Conservation (phyloP, 2,888 invertebrate genomes). For the Steromphala cineraria region DNA sequence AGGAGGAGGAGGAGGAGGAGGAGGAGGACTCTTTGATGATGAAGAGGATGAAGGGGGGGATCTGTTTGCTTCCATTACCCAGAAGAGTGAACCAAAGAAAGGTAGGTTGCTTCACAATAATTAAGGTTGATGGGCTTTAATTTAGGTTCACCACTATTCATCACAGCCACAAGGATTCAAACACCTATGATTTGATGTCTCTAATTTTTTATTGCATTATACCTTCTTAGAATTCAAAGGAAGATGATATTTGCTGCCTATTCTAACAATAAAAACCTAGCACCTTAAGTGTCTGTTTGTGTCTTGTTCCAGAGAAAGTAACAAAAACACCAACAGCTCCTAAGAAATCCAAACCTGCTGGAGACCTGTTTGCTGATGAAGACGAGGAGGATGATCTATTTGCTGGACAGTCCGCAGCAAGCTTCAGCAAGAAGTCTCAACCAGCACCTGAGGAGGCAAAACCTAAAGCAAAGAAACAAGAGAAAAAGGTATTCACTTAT, state of each 20-base stretch:
- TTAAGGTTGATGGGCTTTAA: no score
- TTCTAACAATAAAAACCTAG: no score
- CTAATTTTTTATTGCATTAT: no score
- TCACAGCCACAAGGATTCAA: no score
- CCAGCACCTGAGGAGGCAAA: constrained; percentile 23
- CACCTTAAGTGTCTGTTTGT: no score
- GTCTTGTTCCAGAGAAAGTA: neutral
- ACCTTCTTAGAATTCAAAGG: no score
- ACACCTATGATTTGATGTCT: no score
- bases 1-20: constrained; percentile 17
- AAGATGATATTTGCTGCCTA: no score
- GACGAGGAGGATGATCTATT: constrained; percentile 45
- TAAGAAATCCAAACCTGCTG: constrained; percentile 5
- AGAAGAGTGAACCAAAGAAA: constrained; percentile 19
- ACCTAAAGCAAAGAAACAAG: constrained; percentile 28
- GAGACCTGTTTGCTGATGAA: constrained; percentile 39
- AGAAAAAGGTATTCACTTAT: constrained; percentile 37
- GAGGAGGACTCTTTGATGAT: constrained; percentile 31
- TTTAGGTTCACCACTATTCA: no score
- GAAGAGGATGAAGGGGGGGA: constrained; percentile 44
- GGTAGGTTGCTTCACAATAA: neutral
- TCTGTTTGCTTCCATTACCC: constrained; percentile 29
- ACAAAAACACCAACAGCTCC: constrained; percentile 1
- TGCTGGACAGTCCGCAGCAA: constrained; percentile 4
- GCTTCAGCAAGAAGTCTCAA: constrained; percentile 7